Evolutionary conservation across 2,888 invertebrate species (phyloP).

Genomic region (Helleia helle): DNA sequence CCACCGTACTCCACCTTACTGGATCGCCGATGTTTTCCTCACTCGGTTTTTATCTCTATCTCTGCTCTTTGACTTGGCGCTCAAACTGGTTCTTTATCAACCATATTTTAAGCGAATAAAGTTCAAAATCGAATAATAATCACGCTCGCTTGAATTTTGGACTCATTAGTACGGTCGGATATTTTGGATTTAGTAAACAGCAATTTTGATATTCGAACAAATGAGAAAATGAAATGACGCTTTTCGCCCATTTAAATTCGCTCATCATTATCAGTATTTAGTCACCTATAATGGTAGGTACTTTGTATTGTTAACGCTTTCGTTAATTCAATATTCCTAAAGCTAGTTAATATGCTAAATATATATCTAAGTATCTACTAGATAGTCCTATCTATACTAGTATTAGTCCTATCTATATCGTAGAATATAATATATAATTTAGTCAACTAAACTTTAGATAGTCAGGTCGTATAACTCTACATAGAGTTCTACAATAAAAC

Average conservation of each 20-base stretch:
- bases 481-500: no score
- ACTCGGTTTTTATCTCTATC: conserved; percentile 54
- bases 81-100: conserved; percentile 30
- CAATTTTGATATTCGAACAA: conserved; percentile 40
- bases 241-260: conserved; percentile 5
- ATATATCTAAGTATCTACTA: no score
- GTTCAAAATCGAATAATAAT: conserved; percentile 28
- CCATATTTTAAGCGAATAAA: conserved; percentile 37
- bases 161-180: conserved; percentile 59
- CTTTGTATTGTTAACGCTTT: no score
- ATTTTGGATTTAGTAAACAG: conserved; percentile 60
- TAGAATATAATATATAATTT: no score
- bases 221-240: conserved; percentile 25
- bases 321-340: no score
- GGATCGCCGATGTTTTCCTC: conserved; percentile 51
- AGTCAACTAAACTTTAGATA: no score
- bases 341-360: no score
- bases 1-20: conserved; percentile 19
- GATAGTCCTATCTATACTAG: no score
- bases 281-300: no score
- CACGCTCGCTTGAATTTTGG: conserved; percentile 43
- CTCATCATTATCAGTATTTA: no score
- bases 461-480: no score
- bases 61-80: conserved; percentile 68
- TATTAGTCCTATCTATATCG: no score